phyloP scores from a whole-genome alignment of 1,140 invertebrate genomes.

The Zaprionus davidi region DNA sequence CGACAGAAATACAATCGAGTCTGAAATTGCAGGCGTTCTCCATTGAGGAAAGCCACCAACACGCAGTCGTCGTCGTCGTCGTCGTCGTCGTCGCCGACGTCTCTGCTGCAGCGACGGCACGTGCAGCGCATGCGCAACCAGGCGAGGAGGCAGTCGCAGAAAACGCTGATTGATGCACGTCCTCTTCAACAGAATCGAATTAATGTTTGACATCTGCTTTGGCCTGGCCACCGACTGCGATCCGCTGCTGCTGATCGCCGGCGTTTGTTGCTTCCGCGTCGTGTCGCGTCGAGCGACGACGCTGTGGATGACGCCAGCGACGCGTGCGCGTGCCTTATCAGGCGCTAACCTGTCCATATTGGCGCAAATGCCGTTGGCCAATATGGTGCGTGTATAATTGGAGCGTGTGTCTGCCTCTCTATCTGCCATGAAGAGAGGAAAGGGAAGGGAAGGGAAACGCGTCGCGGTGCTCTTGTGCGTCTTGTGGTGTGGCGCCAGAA shows the following conservation, averaged over 20 bases:
- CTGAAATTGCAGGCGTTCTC: constrained; percentile 48
- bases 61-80: constrained; percentile 29
- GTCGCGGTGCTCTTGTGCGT: constrained; percentile 13
- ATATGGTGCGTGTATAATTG: constrained; percentile 55
- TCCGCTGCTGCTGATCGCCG: not conserved
- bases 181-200: constrained; percentile 65
- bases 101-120: constrained; percentile 44
- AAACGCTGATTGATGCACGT: constrained; percentile 74
- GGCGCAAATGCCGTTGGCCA: constrained; percentile 60
- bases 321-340: constrained; percentile 76
- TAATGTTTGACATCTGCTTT: constrained; percentile 69
- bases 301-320: constrained; percentile 37
- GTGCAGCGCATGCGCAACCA: constrained; percentile 68
- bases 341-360: constrained; percentile 79
- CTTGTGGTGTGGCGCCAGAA: constrained; percentile 75
- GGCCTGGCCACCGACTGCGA: constrained; percentile 45
- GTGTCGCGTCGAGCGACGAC: constrained; percentile 45
- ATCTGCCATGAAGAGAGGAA: not conserved
- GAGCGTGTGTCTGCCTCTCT: constrained; percentile 31
- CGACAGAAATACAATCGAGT: constrained; percentile 70
- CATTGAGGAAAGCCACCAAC: constrained; percentile 68
- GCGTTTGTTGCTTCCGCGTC: constrained; percentile 70
- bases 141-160: constrained; percentile 23
- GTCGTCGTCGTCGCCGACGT: constrained; percentile 3
- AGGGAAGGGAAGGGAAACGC: not conserved